phyloP scores from a whole-genome alignment of 2,888 invertebrate species.

The Philhelius pedissequus region DNA sequence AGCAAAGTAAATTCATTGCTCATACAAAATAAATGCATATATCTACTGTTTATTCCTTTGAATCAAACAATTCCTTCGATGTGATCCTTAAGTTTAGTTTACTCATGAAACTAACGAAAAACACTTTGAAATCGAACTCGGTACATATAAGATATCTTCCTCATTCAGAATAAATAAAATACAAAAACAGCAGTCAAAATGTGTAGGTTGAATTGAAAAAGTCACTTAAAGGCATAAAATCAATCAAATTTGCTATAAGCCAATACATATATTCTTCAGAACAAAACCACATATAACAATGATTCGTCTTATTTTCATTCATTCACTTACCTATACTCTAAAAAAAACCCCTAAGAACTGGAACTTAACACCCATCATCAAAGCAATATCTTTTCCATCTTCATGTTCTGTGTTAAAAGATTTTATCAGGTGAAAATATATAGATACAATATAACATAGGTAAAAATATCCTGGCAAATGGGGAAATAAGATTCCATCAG shows the following conservation, averaged over 20 bases:
- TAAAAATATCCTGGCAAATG: constrained; percentile 41
- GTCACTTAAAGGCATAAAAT: neutral
- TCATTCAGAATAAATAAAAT: neutral
- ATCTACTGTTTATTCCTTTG: too few species aligned
- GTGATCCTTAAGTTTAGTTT: too few species aligned
- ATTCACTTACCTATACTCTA: neutral
- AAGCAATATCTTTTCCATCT: constrained; percentile 22
- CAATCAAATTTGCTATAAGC: neutral
- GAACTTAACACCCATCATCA: constrained; percentile 18
- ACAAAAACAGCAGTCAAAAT: neutral
- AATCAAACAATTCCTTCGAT: too few species aligned
- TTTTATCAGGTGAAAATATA: constrained; percentile 41
- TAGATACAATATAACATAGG: neutral
- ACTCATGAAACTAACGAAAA: neutral
- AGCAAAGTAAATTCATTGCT: too few species aligned
- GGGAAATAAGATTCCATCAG: constrained; percentile 49
- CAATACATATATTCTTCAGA: neutral
- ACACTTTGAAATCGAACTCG: neutral
- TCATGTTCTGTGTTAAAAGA: neutral
- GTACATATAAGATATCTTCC: too few species aligned
- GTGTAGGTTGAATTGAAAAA: neutral
- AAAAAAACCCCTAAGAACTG: neutral
- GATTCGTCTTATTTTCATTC: neutral
- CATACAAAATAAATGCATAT: too few species aligned
- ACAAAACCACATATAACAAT: neutral